Evolutionary conservation across 2,797 vertebrate species (phyloP), one percentile per base, ranked within the genome.

Genomic region (Lacerta viridis): DNA sequence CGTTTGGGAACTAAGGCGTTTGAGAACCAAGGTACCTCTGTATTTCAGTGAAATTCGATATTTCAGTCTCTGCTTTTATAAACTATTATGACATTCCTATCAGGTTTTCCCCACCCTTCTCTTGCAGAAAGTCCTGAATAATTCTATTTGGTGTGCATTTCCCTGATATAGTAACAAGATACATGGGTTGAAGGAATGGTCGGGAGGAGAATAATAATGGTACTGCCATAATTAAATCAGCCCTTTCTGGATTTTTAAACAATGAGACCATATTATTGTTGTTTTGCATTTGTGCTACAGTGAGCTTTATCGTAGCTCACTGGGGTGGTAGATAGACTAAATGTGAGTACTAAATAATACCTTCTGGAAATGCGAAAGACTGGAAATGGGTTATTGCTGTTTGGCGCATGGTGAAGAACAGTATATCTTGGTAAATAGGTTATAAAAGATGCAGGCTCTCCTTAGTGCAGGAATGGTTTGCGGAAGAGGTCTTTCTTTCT

Each of bases 281-380:
- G n/a, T 80, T 87, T 77, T 88, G 74, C 61, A 81, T 85, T 80
- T 81, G 39, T 36, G 17, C 88, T 91, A 36, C 10, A 1, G 69
- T 86, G 33, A 46, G 50, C 5, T 75, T 84, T 80, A 68, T 80
- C 2, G 25, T 33, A 78, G 36, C 72, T 91, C 46, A 36, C 36
- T 80, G 10, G 29, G 46, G n/a, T 80, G 17, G 86, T 69, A 78
- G 84, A 68, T 76, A 90, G 88, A 77, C 76, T 89, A 83, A 87
- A 78, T 88, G 20, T 29, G 46, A 80, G 3, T 80, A 6, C 43
- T 91, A 25, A 68, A 3, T 87, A 90, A 76, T 59, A 1, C 36
- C 87, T 91, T 87, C 68, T 23, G 0, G 77, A 59, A 90, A 90
- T 69, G 74, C 74, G 84, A 78, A 64, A 72, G 6, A 39, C 7